A percentile compares a stretch with the other conserved stretches of the same genome.
Evolutionary conservation across 2,113 vertebrate species (phyloP).

Genomic region (Saimiri boliviensis): DNA sequence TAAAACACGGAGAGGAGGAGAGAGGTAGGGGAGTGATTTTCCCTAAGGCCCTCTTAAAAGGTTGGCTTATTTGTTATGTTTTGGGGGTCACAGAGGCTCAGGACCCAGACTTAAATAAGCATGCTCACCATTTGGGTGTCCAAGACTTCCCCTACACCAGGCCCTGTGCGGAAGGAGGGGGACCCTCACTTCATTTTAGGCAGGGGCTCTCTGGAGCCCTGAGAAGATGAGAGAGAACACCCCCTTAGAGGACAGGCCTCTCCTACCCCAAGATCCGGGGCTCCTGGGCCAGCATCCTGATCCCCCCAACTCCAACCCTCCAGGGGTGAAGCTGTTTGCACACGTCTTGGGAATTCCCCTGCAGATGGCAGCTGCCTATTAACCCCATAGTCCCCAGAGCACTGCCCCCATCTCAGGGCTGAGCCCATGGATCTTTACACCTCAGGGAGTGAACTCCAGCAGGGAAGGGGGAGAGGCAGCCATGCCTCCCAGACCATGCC

Average conservation of each 20-base stretch:
- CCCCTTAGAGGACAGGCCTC: slow-evolving; percentile 30
- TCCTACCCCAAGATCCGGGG: slow-evolving; percentile 53
- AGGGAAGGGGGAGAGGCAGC: background rate
- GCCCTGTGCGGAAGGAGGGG: background rate
- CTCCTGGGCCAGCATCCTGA: slow-evolving; percentile 68
- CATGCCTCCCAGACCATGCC: slow-evolving; percentile 31
- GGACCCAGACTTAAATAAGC: slow-evolving; percentile 24
- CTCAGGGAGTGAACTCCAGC: slow-evolving; percentile 31
- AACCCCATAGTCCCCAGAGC: slow-evolving; percentile 72
- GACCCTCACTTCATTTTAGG: slow-evolving; percentile 41
- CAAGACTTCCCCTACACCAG: background rate
- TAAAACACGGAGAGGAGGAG: slow-evolving; percentile 55
- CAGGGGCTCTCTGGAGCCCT: background rate
- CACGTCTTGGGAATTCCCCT: slow-evolving; percentile 79
- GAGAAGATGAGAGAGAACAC: slow-evolving; percentile 30
- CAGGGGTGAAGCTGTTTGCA: slow-evolving; percentile 76
- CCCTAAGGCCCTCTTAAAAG: slow-evolving; percentile 56
- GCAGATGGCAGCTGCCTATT: slow-evolving; percentile 78
- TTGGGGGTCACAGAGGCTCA: slow-evolving; percentile 58
- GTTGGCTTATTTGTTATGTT: slow-evolving; percentile 45
- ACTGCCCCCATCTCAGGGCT: slow-evolving; percentile 36
- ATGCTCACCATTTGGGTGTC: background rate
- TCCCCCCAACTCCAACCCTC: slow-evolving; percentile 67
- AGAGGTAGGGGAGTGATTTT: background rate
- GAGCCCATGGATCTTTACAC: background rate